A percentile compares a stretch with the other conserved stretches of the same genome.
These are phyloP conservation scores for Aurelia aurita DNA, from an alignment of 30 jellyfish, hydroid and myxozoan species.

Conservation along the genomic window DNA sequence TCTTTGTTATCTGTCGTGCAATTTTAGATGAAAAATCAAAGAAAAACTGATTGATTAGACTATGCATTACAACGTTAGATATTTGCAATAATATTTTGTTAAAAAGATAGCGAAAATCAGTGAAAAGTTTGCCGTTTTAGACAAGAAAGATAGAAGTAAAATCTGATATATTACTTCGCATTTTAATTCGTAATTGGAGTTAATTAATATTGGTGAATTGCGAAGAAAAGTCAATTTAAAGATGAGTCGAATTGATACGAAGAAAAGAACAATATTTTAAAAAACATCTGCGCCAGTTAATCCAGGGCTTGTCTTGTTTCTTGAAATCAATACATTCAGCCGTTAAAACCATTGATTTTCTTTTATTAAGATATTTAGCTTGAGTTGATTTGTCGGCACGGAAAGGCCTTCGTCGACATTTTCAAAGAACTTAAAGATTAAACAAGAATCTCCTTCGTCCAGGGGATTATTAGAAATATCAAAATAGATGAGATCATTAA, in stretches of 20 bases:
- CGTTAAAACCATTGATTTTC: constrained; percentile 74
- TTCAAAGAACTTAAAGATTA: constrained; percentile 64
- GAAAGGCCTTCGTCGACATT: constrained; percentile 28
- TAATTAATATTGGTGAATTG: constrained; percentile 49
- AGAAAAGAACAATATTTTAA: constrained; percentile 64
- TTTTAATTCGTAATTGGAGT: constrained; percentile 57
- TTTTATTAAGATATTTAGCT: constrained; percentile 60
- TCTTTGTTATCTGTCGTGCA: no score
- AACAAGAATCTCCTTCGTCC: constrained; percentile 34
- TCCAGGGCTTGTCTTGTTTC: constrained; percentile 46
- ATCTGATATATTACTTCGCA: constrained; percentile 20
- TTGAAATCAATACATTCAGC: constrained; percentile 50
- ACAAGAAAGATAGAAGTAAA: constrained; percentile 13
- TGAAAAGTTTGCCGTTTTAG: constrained; percentile 11
- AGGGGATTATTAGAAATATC: constrained; percentile 59
- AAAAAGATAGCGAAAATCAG: background rate
- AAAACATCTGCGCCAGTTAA: constrained; percentile 59
- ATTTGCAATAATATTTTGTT: no score
- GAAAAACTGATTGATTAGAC: no score
- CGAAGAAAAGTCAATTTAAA: constrained; percentile 74
- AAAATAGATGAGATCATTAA: constrained; percentile 64
- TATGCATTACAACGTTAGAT: no score
- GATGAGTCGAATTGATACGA: constrained; percentile 65
- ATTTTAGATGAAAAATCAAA: no score
- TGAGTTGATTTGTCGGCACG: constrained; percentile 74